phyloP scores from a whole-genome alignment of 1,140 invertebrate species.

The Drosophila ogumai region DNA sequence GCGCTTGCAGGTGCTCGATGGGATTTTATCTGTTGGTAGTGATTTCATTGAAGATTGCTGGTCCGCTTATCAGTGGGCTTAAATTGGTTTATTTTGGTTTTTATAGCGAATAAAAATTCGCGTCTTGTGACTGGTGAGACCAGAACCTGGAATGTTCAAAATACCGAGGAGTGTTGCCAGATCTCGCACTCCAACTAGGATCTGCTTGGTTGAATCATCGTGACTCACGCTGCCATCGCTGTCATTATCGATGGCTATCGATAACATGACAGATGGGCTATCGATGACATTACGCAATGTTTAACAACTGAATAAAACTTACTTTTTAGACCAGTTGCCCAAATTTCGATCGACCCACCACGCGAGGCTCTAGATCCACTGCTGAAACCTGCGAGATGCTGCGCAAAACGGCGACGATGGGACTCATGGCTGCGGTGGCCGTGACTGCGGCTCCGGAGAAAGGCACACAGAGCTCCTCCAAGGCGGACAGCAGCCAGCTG shows the following conservation, averaged over 20 bases:
- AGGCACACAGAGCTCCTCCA: neutral
- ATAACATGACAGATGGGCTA: too few species aligned
- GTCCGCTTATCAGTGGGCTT: slow-evolving; percentile 45
- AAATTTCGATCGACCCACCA: slow-evolving; percentile 39
- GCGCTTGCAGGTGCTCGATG: slow-evolving; percentile 27
- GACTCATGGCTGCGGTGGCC: slow-evolving; percentile 63
- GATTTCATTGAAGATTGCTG: slow-evolving; percentile 55
- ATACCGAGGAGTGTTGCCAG: neutral
- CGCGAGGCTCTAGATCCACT: slow-evolving; percentile 15
- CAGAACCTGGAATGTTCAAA: slow-evolving; percentile 11
- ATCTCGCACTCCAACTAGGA: neutral
- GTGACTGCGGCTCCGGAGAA: slow-evolving; percentile 28
- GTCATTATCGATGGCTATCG: too few species aligned
- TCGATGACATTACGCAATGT: slow-evolving; percentile 62
- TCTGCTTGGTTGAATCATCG: too few species aligned
- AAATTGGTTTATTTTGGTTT: slow-evolving; percentile 37
- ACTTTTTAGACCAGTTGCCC: slow-evolving; percentile 40
- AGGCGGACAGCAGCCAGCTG: slow-evolving; percentile 26
- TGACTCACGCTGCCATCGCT: too few species aligned
- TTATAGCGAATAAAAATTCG: slow-evolving; percentile 47
- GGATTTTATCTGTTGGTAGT: slow-evolving; percentile 19
- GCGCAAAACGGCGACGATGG: slow-evolving; percentile 60
- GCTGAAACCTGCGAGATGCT: slow-evolving; percentile 54
- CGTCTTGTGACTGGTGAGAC: slow-evolving; percentile 39
- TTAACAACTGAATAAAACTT: slow-evolving; percentile 56